A percentile compares a stretch with the other conserved stretches of the same genome.
Conservation (phyloP, 2,797 vertebrate species). For the Naso thynnoides region DNA sequence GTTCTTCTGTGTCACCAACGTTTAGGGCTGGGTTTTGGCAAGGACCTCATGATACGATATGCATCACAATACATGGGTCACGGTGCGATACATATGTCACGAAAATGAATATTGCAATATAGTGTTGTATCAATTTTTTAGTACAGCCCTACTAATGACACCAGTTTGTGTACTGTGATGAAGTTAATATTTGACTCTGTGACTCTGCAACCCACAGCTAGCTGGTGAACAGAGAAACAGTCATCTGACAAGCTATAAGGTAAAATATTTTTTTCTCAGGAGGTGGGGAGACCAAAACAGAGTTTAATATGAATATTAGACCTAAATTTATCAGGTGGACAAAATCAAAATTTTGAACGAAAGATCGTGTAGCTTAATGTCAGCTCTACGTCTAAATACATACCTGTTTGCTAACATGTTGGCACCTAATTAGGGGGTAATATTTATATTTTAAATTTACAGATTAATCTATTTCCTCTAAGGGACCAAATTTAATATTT, state of each 20-base stretch:
- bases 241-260: not conserved
- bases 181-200: not conserved
- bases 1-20: no score
- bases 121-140: no score
- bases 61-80: no score
- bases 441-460: no score
- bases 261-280: not conserved
- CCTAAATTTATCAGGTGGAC: not conserved
- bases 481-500: not conserved
- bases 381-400: not conserved
- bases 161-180: not conserved
- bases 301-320: not conserved
- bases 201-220: no score
- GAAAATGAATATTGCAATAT: no score
- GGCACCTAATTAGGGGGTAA: no score
- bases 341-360: not conserved
- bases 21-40: no score
- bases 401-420: not conserved
- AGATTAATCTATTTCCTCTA: not conserved
- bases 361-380: not conserved
- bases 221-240: not conserved
- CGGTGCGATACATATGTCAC: no score
- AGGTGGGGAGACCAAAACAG: not conserved
- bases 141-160: no score
- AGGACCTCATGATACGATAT: no score